Conservation (phyloP, 2,888 invertebrate species). For the Brenthis daphne region DNA sequence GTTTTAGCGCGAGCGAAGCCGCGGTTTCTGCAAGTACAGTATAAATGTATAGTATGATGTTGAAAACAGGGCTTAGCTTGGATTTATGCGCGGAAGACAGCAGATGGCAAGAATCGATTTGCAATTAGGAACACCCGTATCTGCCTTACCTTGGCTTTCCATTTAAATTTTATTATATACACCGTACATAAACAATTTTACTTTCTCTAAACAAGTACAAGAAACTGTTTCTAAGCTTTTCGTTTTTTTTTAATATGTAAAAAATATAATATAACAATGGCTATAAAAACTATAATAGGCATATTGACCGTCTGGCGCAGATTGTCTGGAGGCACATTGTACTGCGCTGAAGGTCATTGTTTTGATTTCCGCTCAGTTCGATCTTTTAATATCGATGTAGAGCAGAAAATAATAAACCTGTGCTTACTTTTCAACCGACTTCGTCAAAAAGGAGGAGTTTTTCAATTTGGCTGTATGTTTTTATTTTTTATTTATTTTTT, state of each 20-base stretch:
- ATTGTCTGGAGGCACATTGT: too few relatives aligned
- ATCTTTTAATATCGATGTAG: too few relatives aligned
- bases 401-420: too few relatives aligned
- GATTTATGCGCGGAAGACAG: conserved; percentile 43
- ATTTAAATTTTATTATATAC: conserved; percentile 23
- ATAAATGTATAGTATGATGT: background rate
- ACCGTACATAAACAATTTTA: background rate
- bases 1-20: too few relatives aligned
- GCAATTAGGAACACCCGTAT: conserved; percentile 52
- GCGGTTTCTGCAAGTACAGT: too few relatives aligned
- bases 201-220: conserved; percentile 1
- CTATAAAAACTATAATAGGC: background rate
- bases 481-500: too few relatives aligned
- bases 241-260: background rate
- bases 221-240: conserved; percentile 4
- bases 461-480: too few relatives aligned
- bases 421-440: too few relatives aligned
- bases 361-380: too few relatives aligned
- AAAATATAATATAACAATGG: background rate
- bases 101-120: conserved; percentile 61
- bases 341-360: too few relatives aligned
- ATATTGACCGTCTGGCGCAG: conserved; percentile 1
- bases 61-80: conserved; percentile 29
- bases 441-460: too few relatives aligned
- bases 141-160: conserved; percentile 18